phyloP scores from a whole-genome alignment of 2,797 vertebrate genomes.

The Rachycentron canadum region DNA sequence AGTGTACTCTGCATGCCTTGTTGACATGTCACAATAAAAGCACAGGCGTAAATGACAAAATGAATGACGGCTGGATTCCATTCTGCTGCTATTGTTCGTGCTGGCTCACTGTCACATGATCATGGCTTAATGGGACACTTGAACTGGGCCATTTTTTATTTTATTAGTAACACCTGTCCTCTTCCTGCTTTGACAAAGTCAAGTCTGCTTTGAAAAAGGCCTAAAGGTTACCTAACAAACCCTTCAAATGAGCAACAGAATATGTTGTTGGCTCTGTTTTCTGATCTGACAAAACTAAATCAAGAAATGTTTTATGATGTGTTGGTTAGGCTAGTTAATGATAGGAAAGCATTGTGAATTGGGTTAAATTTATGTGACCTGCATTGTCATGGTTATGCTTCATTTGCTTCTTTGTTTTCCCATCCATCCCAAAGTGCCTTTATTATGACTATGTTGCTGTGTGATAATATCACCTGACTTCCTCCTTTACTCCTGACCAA shows the following conservation, averaged over 20 bases:
- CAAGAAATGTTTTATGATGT: neutral
- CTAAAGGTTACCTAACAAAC: neutral
- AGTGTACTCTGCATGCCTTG: neutral
- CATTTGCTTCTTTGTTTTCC: neutral
- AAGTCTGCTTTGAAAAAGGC: neutral
- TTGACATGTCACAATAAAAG: neutral
- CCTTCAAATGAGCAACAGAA: neutral
- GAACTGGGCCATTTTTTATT: neutral
- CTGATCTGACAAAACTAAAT: neutral
- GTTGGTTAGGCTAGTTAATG: neutral
- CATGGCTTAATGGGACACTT: neutral
- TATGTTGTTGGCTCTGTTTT: neutral
- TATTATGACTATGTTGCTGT: neutral
- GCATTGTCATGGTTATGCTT: neutral
- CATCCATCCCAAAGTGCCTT: neutral
- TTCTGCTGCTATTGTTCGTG: neutral
- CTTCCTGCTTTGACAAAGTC: neutral
- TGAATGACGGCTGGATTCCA: neutral
- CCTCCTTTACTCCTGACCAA: neutral
- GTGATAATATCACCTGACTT: neutral
- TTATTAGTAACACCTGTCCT: neutral
- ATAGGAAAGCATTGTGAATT: neutral
- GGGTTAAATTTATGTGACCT: neutral
- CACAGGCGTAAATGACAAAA: constrained; percentile 5
- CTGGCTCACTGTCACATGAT: neutral